Base-by-base conservation (phyloP, 2,113 vertebrate species). In the Myotis davidii region DNA sequence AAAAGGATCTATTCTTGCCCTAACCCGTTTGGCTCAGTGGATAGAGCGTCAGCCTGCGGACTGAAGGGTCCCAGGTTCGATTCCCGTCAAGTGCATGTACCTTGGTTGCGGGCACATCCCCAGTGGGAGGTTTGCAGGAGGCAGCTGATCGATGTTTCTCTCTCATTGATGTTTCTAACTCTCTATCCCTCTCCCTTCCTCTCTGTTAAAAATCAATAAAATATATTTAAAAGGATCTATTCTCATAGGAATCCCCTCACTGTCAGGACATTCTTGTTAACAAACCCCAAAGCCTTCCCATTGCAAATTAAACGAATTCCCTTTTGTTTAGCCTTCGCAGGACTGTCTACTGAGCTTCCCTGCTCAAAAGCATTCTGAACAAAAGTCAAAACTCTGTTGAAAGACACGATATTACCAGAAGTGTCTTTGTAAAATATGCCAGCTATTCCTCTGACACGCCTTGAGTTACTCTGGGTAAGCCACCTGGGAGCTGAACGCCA, bases 401-500 rank as follows among this genome's bases (percentile, higher is more conserved):
- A 42, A 86, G 50, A 91, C 88, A 45, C 79, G 17, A 6, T 74
- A 65, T n/a, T 78, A 76, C 45, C 5, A 3, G 61, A 54, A 29
- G 42, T 65, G 91, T 88, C 50, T 89, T 95, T 96, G 85, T 85
- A 76, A 48, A 32, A 92, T 70, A 37, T 70, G 2, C 48, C 48
- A 3, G 42, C 32, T 83, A 39, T 20, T 76, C 45, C 45, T 96
- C 37, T 25, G 70, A 91, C 10, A 45, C 12, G 56, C n/a, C 11
- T 70, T 25, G 1, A 88, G 78, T 93, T 67, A 56, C n/a, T 89
- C 59, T 81, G 81, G 50, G 56, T n/a, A 17, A 70, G 39, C 27
- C 12, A 4, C 23, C n/a, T 34, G 87, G 91, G 79, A 93, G 48
- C 12, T 32, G 13, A 70, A 74, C 32, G 21, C 78, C 56, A 23